A percentile compares a stretch with the other conserved stretches of the same genome.
Evolutionary conservation across 2,888 invertebrate species (phyloP).

Genomic region (Platycnemis pennipes): DNA sequence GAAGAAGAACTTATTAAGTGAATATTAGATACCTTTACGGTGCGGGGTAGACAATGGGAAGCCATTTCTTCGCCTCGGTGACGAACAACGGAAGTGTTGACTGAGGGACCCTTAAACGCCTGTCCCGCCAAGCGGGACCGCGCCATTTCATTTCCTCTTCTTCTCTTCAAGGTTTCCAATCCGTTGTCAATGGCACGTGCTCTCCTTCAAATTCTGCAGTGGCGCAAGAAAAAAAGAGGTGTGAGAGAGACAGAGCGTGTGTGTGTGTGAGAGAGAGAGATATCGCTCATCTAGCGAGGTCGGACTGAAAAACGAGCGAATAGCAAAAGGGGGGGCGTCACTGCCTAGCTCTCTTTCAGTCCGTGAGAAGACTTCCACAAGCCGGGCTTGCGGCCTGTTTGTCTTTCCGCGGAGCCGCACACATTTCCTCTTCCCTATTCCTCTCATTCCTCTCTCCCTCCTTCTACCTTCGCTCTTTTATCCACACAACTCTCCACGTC

Average conservation of each 20-base stretch:
- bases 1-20: neutral
- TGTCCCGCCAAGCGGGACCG: neutral
- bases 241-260: neutral
- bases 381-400: slow-evolving; percentile 13
- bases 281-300: neutral
- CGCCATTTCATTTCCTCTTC: neutral
- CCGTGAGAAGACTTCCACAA: neutral
- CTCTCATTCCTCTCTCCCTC: neutral
- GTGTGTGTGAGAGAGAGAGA: too few relatives aligned
- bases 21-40: neutral
- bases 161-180: slow-evolving; percentile 19
- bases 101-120: neutral
- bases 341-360: neutral
- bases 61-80: neutral
- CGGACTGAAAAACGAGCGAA: neutral
- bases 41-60: neutral
- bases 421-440: neutral
- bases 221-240: neutral
- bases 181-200: slow-evolving; percentile 25
- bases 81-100: neutral
- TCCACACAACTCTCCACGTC: neutral
- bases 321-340: neutral
- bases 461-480: neutral
- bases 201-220: neutral
- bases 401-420: slow-evolving; percentile 28